Evolutionary conservation across 2,113 vertebrate genomes (phyloP), one percentile per base, ranked within the genome.

Genomic region (Cephalophus harveyi): DNA sequence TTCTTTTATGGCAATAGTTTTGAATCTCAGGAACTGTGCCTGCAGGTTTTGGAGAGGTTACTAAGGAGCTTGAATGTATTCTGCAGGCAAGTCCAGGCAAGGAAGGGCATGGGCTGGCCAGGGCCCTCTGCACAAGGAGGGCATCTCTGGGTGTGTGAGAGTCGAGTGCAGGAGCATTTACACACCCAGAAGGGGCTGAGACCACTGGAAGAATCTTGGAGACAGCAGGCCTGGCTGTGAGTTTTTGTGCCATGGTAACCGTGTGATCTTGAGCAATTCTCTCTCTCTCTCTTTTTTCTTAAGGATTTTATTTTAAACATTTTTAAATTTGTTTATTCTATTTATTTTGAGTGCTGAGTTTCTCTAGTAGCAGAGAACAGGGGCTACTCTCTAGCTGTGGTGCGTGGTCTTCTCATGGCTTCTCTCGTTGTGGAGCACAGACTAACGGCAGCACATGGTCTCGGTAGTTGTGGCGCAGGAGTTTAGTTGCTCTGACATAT

Each of bases 141-240:
- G 13, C 28, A 7, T 57, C 6, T 71, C 23, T 43, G 48, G 79
- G 13, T n/a, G 11, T 30, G 5, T 2, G 2, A 10, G 50, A 21
- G 36, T 28, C 5, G 0, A 78, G 2, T 7, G 3, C 19, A 10
- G 21, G 67, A 13, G 40, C 19, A 1, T 55, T 55, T 4, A 3
- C 12, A 60, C 12, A n/a, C 16, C 81, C 59, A 6, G 52, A 3
- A 36, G 48, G 7, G 19, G 9, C 36, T 1, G 13, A 79, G 27
- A 40, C n/a, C 12, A 14, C 2, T 28, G 15, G 12, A 19, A n/a
- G 48, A 33, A 27, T n/a, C 36, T 40, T 54, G 12, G 78, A 30
- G 30, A 30, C 10, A 76, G n/a, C n/a, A 6, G 52, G 54, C 21
- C 57, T 40, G 23, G 43, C 57, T 28, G 15, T 12, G 40, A 54